Percentiles rank a stretch among this genome's conserved stretches.
phyloP scores from a whole-genome alignment of 1,140 invertebrate genomes.

The Listronotus bonariensis region DNA sequence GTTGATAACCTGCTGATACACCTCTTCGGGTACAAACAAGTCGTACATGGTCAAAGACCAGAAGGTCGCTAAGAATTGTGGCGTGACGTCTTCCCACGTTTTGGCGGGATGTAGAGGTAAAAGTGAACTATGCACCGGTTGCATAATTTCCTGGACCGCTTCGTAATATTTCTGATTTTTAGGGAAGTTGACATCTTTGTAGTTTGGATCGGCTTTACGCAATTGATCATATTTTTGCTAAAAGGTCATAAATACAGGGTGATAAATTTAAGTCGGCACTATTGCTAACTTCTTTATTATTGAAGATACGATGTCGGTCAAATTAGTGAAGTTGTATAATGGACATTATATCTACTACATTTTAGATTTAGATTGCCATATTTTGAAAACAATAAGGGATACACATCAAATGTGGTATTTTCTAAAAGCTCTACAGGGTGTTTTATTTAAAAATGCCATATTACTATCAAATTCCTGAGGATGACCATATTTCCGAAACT shows the following conservation, averaged over 20 bases:
- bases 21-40: conserved; percentile 85
- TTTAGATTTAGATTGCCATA: too few relatives aligned
- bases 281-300: too few relatives aligned
- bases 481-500: too few relatives aligned
- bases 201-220: conserved; percentile 71
- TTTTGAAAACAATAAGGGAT: too few relatives aligned
- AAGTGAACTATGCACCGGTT: conserved; percentile 80
- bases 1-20: conserved; percentile 88
- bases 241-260: conserved; percentile 10
- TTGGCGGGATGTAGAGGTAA: conserved; percentile 79
- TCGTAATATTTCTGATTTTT: conserved; percentile 81
- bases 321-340: too few relatives aligned
- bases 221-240: conserved; percentile 74
- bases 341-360: too few relatives aligned
- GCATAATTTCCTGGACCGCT: conserved; percentile 79
- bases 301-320: too few relatives aligned
- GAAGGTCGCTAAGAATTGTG: conserved; percentile 95
- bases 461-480: too few relatives aligned
- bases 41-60: conserved; percentile 99
- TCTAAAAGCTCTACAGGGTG: too few relatives aligned
- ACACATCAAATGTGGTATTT: too few relatives aligned
- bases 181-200: conserved; percentile 71
- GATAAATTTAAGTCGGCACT: too few relatives aligned
- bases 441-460: too few relatives aligned
- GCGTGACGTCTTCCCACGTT: conserved; percentile 95